Base-by-base conservation (phyloP, 30 jellyfish, hydroid and myxozoan species). In the Chrysaora quinquecirrha region DNA sequence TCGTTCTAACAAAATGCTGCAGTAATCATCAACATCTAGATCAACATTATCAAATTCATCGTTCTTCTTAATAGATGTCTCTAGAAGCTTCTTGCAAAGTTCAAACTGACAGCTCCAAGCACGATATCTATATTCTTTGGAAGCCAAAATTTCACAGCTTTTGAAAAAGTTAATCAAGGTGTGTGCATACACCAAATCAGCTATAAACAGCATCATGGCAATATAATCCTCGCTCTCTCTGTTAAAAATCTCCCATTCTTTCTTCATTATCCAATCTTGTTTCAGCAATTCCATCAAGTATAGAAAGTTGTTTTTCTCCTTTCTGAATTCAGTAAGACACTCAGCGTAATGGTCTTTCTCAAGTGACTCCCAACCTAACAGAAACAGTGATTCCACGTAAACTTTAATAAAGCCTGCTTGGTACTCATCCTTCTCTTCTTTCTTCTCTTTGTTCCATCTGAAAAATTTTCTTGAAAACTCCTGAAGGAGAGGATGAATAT, bases 201-300 rank as follows among this genome's bases (percentile, higher is more conserved):
- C 22, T 1, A 64, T 18, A 30, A 76, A 60, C 31, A 76, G n/a
- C 14, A 32, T 21, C 52, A 43, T 20, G 1, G 87, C 43, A n/a
- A 76, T 34, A 75, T 19, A 76, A 35, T 76, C 87, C 14, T 74
- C 49, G 21, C 78, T 30, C 28, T 12, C 19, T 33, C 87, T 16
- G 7, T 33, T 28, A 6, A 34, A 54, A 0, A 31, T 10, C 43
- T 0, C 18, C 77, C 54, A 6, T 19, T 31, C 32, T 24, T 32
- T 18, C 0, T 1, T 18, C 28, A 34, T 22, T 32, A 43, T 31
- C 49, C 27, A 23, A 34, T 12, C 48, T 21, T 16, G 21, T 28
- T 21, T 47, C 63, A 76, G 60, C 28, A 23, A 19, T 47, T 34
- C 43, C 68, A 76, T 58, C 47, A 60, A 69, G 63, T 54, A 21